Percentiles rank a stretch among this genome's conserved stretches.
Evolutionary conservation across 37 sponge, comb jelly and placozoan genomes (phyloP).

Genomic region (Beroe ovata): DNA sequence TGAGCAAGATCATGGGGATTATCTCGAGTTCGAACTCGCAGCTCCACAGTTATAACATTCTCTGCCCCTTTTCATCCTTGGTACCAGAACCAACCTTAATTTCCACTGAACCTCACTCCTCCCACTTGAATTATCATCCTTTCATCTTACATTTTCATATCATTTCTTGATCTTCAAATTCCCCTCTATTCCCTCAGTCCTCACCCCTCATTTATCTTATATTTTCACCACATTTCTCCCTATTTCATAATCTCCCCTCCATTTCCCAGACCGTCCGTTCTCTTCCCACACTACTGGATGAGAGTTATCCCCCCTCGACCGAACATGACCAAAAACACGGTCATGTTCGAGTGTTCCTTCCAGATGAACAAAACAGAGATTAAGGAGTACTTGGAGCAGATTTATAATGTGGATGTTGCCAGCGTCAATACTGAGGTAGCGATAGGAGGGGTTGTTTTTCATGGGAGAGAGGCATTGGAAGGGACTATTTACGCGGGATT

Average conservation of each 20-base stretch:
- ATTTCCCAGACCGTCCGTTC: neutral
- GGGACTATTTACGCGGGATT: too few species aligned
- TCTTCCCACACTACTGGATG: conserved; percentile 64
- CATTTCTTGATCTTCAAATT: neutral
- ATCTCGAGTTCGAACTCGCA: too few species aligned
- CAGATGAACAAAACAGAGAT: conserved; percentile 66
- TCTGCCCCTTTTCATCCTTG: too few species aligned
- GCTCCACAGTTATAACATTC: too few species aligned
- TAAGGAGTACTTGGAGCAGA: conserved; percentile 11
- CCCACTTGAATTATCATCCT: too few species aligned
- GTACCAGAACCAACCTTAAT: too few species aligned
- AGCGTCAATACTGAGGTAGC: conserved; percentile 30
- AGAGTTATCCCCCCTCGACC: conserved; percentile 23
- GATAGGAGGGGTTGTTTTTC: too few species aligned
- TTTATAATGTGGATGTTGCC: neutral
- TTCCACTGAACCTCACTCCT: too few species aligned
- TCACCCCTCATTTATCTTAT: neutral
- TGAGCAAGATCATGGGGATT: too few species aligned
- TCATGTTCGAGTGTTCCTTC: conserved; percentile 59
- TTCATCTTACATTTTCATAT: too few species aligned
- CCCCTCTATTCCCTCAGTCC: neutral
- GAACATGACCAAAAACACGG: neutral
- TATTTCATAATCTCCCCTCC: neutral
- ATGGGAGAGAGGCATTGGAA: too few species aligned
- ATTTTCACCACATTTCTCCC: neutral